A percentile compares a stretch with the other conserved stretches of the same genome.
Conservation (phyloP, 2,113 vertebrate genomes). For the Lagopus leucura region DNA sequence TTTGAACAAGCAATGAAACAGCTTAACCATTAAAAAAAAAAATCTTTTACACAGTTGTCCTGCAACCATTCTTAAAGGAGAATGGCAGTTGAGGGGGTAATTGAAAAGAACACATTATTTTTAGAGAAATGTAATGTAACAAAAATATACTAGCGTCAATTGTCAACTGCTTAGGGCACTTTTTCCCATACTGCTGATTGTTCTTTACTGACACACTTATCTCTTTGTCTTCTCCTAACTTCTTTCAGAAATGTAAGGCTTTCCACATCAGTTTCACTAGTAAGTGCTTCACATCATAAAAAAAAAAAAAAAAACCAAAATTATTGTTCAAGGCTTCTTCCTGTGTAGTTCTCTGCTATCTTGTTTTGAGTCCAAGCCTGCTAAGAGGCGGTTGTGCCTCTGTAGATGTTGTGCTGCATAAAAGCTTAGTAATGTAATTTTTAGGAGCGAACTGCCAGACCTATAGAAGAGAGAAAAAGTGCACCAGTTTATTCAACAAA, state of each 20-base stretch:
- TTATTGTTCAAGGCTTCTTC: background rate
- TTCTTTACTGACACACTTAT: background rate
- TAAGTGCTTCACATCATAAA: fast-evolving
- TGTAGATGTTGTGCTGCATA: background rate
- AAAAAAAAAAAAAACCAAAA: background rate
- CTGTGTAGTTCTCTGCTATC: background rate
- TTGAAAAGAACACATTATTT: background rate
- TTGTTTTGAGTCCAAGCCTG: background rate
- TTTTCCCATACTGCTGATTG: background rate
- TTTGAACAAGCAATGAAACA: background rate
- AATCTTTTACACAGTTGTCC: background rate
- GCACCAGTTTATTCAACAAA: background rate
- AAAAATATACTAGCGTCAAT: background rate
- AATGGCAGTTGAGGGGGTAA: background rate
- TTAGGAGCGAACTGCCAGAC: background rate
- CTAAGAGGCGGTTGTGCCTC: background rate
- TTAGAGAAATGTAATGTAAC: background rate
- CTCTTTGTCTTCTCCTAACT: background rate
- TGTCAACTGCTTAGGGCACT: background rate
- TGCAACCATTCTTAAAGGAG: background rate
- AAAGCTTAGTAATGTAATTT: background rate
- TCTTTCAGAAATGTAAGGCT: background rate
- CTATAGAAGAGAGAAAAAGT: background rate
- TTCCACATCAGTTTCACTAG: background rate
- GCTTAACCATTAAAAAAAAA: background rate